Conservation (phyloP, 2,888 invertebrate species). For the Seira musarum region DNA sequence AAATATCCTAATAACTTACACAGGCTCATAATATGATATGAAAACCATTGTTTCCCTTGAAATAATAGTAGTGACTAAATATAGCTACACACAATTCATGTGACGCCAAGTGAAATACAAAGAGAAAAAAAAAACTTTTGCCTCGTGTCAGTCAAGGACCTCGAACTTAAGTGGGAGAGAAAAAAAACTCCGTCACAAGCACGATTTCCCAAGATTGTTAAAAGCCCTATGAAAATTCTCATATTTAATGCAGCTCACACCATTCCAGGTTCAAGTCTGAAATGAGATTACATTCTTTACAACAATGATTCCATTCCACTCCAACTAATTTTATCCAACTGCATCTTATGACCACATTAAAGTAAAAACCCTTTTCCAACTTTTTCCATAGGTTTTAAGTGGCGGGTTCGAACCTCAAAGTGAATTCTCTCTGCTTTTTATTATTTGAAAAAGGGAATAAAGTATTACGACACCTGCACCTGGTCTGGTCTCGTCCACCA, state of each 20-base stretch:
- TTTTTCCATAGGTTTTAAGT: too few relatives aligned
- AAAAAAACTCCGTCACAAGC: neutral
- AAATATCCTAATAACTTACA: neutral
- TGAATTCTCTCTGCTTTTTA: too few relatives aligned
- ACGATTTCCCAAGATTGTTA: neutral
- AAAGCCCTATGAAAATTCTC: too few relatives aligned
- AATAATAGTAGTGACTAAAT: too few relatives aligned
- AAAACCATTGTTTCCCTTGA: neutral
- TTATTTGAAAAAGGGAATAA: too few relatives aligned
- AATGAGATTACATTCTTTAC: neutral
- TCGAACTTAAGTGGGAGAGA: neutral
- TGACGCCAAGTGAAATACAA: neutral
- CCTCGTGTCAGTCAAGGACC: neutral
- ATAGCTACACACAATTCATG: neutral
- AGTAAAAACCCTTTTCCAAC: too few relatives aligned
- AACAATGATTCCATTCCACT: too few relatives aligned
- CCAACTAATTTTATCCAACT: too few relatives aligned
- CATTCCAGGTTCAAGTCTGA: neutral
- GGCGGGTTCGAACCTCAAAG: too few relatives aligned
- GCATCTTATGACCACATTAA: too few relatives aligned
- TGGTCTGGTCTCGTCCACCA: too few relatives aligned
- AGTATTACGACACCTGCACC: too few relatives aligned
- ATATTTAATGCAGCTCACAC: neutral
- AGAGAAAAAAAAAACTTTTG: neutral
- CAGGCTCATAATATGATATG: neutral